A percentile compares a stretch with the other conserved stretches of the same genome.
phyloP scores from a whole-genome alignment of 2,888 invertebrate species.

The Fragum fragum region DNA sequence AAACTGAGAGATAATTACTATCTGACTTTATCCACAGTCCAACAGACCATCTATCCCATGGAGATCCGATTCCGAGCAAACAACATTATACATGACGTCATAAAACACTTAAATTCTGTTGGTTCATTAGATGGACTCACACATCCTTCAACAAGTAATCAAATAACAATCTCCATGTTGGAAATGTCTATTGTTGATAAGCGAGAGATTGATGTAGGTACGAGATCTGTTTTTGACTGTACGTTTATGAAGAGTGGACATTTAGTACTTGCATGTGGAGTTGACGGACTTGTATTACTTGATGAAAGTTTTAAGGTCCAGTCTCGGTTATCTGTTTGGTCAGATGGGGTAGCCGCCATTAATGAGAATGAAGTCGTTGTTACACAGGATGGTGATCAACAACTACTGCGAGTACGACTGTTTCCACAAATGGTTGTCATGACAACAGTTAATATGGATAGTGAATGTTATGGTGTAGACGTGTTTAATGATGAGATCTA shows the following conservation, averaged over 20 bases:
- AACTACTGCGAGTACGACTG: conserved; percentile 8
- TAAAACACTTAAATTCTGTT: not conserved
- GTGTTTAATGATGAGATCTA: conserved; percentile 12
- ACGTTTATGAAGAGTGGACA: not conserved
- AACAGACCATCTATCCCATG: not conserved
- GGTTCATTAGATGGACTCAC: not conserved
- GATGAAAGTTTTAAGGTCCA: not conserved
- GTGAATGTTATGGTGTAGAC: not conserved
- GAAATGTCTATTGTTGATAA: not conserved
- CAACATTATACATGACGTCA: not conserved
- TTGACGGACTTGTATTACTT: not conserved
- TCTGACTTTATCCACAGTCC: not conserved
- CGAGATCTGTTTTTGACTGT: not conserved
- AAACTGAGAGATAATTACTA: not conserved
- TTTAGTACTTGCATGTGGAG: not conserved
- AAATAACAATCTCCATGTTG: not conserved
- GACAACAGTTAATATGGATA: conserved; percentile 5
- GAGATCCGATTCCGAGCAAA: not conserved
- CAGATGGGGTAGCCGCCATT: not conserved
- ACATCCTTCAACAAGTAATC: not conserved
- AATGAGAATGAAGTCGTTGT: not conserved
- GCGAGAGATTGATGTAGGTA: not conserved
- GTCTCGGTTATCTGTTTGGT: not conserved
- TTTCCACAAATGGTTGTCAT: not conserved
- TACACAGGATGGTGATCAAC: not conserved